phyloP scores from a whole-genome alignment of 1,140 invertebrate species.

The Drosophila rufa region DNA sequence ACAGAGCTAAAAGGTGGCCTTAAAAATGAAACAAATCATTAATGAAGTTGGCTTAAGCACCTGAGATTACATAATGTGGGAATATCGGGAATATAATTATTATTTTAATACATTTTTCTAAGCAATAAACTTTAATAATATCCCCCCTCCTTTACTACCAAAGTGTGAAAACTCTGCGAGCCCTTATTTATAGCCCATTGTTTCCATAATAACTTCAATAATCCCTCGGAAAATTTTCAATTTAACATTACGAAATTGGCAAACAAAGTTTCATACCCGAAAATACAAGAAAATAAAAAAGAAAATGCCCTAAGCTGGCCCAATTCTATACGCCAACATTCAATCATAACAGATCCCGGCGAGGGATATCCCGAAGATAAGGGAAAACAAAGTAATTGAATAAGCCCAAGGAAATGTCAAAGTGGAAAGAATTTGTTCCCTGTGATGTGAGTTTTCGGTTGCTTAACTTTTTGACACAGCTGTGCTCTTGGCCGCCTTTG shows the following conservation, averaged over 20 bases:
- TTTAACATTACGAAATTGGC: slow-evolving; percentile 42
- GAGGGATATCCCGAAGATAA: slow-evolving; percentile 44
- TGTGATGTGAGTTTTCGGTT: slow-evolving; percentile 58
- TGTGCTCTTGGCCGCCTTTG: slow-evolving; percentile 27
- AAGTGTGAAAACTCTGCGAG: slow-evolving; percentile 15
- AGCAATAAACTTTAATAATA: not conserved
- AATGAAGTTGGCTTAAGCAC: not conserved
- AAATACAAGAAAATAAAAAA: slow-evolving; percentile 20
- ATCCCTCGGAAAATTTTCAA: slow-evolving; percentile 52
- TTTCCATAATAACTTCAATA: slow-evolving; percentile 47
- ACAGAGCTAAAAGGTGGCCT: not conserved
- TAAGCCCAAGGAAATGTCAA: slow-evolving; percentile 57
- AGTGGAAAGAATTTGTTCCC: slow-evolving; percentile 55
- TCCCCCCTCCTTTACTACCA: too few relatives aligned
- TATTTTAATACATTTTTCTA: not conserved
- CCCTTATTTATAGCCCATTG: slow-evolving; percentile 27
- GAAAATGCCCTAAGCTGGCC: slow-evolving; percentile 40
- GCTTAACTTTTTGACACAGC: slow-evolving; percentile 66
- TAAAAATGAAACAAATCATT: not conserved
- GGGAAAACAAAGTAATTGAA: slow-evolving; percentile 56
- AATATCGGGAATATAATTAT: not conserved
- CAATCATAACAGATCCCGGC: slow-evolving; percentile 43
- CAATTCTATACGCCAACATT: slow-evolving; percentile 48
- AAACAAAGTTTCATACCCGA: slow-evolving; percentile 36
- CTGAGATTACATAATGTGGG: not conserved